A percentile compares a stretch with the other conserved stretches of the same genome.
Evolutionary conservation across 2,888 invertebrate genomes (phyloP).

Genomic region (Capitulum mitella): DNA sequence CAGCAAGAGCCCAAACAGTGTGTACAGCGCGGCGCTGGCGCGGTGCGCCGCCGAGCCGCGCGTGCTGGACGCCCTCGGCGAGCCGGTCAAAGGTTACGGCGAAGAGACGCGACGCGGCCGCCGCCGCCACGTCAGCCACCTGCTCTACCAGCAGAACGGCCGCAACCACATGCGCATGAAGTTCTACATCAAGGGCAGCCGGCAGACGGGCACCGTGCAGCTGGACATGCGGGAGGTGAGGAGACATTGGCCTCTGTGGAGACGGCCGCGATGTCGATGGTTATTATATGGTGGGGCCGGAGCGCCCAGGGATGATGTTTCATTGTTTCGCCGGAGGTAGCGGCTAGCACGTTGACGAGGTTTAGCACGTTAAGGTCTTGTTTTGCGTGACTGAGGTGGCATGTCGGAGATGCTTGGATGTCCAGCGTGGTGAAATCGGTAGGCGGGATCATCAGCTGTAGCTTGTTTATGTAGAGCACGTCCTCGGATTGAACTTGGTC

Average conservation of each 20-base stretch:
- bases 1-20: constrained; percentile 45
- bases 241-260: too few relatives aligned
- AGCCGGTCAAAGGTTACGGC: constrained; percentile 80
- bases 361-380: too few relatives aligned
- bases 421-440: too few relatives aligned
- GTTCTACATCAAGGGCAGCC: constrained; percentile 78
- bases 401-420: too few relatives aligned
- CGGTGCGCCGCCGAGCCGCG: constrained; percentile 51
- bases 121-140: constrained; percentile 73
- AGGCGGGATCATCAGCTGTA: too few relatives aligned
- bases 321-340: too few relatives aligned
- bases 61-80: constrained; percentile 75
- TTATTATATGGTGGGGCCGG: too few relatives aligned
- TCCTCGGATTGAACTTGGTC: too few relatives aligned
- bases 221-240: constrained; percentile 75
- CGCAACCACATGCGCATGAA: constrained; percentile 75
- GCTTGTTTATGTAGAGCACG: too few relatives aligned
- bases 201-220: constrained; percentile 73
- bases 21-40: constrained; percentile 34
- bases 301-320: too few relatives aligned
- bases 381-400: too few relatives aligned
- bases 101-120: constrained; percentile 76
- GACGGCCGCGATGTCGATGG: neutral
- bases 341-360: too few relatives aligned
- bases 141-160: constrained; percentile 65